A percentile compares a stretch with the other conserved stretches of the same genome.
phyloP scores from a whole-genome alignment of 2,797 vertebrate genomes.

The Jordanella pulchra region DNA sequence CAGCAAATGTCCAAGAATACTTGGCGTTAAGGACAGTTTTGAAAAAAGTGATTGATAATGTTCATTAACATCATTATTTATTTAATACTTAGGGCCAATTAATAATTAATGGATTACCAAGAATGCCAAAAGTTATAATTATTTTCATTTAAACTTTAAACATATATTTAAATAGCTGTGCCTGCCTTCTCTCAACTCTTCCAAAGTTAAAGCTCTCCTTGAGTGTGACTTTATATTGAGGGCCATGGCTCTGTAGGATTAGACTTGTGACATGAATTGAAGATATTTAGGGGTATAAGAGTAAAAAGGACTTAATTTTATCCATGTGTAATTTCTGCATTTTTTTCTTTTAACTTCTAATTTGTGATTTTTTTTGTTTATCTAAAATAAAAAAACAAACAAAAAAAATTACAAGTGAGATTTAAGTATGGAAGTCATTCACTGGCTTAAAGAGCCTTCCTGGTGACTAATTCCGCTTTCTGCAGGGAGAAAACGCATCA shows the following conservation, averaged over 20 bases:
- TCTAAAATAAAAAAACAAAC: not conserved
- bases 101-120: not conserved
- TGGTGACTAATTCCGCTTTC: conserved; percentile 32
- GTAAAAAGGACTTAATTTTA: not conserved
- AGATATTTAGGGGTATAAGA: not conserved
- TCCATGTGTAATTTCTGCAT: not conserved
- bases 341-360: not conserved
- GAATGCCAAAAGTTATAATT: not conserved
- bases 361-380: not conserved
- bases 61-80: not conserved
- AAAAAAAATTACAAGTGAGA: not conserved
- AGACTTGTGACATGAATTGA: not conserved
- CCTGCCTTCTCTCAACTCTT: no score
- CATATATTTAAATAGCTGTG: no score
- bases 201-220: no score
- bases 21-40: not conserved
- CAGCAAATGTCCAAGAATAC: not conserved
- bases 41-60: not conserved
- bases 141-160: no score
- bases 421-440: not conserved
- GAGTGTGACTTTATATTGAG: no score
- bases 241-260: no score
- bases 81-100: not conserved
- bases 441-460: conserved; percentile 13
- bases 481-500: conserved; percentile 27